phyloP scores from a whole-genome alignment of 2,888 invertebrate genomes.

The Aspidiotus destructor region DNA sequence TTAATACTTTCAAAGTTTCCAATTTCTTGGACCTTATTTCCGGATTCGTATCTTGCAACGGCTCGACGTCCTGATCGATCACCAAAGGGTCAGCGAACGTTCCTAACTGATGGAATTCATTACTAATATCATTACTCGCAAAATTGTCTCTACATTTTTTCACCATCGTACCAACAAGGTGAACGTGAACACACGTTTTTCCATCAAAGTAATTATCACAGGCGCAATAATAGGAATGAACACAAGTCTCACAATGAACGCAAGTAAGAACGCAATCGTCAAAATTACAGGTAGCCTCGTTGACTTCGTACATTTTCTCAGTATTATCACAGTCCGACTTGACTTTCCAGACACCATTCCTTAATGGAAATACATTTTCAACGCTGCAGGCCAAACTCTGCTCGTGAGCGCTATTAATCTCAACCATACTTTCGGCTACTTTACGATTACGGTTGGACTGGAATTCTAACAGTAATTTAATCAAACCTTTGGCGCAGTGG shows the following conservation, averaged over 20 bases:
- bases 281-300: constrained; percentile 2
- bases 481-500: constrained; percentile 15
- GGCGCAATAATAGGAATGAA: constrained; percentile 14
- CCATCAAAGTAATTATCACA: constrained; percentile 21
- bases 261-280: constrained; percentile 26
- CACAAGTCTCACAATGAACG: constrained; percentile 14
- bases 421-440: constrained; percentile 7
- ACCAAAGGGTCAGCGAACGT: background rate
- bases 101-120: background rate
- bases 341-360: constrained; percentile 22
- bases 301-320: constrained; percentile 13
- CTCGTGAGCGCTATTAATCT: constrained; percentile 22
- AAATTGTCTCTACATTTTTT: constrained; percentile 6
- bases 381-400: constrained; percentile 5
- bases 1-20: background rate
- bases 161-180: constrained; percentile 23
- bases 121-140: background rate
- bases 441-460: constrained; percentile 21
- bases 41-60: background rate
- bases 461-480: constrained; percentile 23
- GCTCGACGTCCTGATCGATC: background rate
- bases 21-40: constrained; percentile 12
- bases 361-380: constrained; percentile 25
- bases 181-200: constrained; percentile 19
- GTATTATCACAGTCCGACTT: background rate